Conservation (phyloP, 2,888 invertebrate genomes). For the Ametastegia equiseti region DNA sequence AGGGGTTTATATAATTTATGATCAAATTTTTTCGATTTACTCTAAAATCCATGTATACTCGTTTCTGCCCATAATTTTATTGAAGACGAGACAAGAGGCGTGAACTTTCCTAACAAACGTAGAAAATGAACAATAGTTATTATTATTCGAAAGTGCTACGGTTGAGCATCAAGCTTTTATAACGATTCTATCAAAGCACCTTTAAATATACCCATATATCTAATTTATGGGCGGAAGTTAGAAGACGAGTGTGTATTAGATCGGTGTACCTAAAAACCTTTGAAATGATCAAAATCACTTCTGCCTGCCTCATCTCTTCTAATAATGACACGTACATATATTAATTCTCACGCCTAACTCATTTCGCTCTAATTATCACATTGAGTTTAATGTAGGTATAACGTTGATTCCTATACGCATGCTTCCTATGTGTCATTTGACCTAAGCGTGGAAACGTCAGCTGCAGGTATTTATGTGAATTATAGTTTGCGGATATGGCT, state of each 20-base stretch:
- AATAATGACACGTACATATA: background rate
- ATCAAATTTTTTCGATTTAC: background rate
- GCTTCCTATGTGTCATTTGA: background rate
- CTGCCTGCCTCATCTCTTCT: background rate
- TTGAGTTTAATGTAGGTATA: background rate
- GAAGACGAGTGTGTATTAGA: background rate
- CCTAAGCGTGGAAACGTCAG: background rate
- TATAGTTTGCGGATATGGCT: too few relatives aligned
- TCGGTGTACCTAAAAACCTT: background rate
- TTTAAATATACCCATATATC: background rate
- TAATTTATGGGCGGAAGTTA: background rate
- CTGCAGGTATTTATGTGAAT: background rate
- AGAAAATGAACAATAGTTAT: background rate
- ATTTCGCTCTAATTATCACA: slow-evolving; percentile 1
- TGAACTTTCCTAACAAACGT: background rate
- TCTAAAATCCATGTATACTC: background rate
- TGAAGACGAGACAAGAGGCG: background rate
- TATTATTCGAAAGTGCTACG: background rate
- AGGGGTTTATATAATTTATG: background rate
- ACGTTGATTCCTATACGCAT: background rate
- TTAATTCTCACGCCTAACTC: background rate
- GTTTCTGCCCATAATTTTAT: background rate
- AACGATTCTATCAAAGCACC: background rate
- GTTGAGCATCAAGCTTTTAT: background rate
- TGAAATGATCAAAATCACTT: background rate